Evolutionary conservation across 2,888 invertebrate genomes (phyloP).

Genomic region (Hypsopygia costalis): DNA sequence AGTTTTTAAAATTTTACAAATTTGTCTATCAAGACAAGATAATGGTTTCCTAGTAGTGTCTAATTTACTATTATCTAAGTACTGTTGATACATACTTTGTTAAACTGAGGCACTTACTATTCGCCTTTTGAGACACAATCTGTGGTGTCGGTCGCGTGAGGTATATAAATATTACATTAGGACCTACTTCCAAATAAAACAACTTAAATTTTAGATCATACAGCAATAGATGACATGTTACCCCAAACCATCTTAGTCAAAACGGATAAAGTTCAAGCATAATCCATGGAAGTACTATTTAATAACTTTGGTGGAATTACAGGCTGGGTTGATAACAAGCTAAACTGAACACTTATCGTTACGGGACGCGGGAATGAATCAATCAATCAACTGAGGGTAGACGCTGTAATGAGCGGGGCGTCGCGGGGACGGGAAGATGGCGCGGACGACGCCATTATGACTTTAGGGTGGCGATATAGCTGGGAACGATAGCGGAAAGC

Average conservation of each 20-base stretch:
- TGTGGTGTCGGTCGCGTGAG: too few species aligned
- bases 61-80: too few species aligned
- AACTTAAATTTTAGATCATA: not conserved
- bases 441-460: not conserved
- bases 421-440: not conserved
- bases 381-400: slow-evolving; percentile 12
- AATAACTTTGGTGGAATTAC: slow-evolving; percentile 12
- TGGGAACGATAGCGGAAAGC: not conserved
- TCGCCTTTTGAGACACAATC: too few species aligned
- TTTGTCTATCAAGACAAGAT: too few species aligned
- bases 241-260: too few species aligned
- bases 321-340: slow-evolving; percentile 1
- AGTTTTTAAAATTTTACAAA: too few species aligned
- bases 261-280: not conserved
- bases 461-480: not conserved
- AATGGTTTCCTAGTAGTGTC: too few species aligned
- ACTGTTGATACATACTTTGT: too few species aligned
- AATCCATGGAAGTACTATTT: not conserved
- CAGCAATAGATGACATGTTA: not conserved
- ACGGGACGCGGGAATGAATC: slow-evolving; percentile 21
- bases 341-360: slow-evolving; percentile 19
- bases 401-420: slow-evolving; percentile 8
- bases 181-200: too few species aligned
- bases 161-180: too few species aligned
- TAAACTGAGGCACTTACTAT: too few species aligned